Conservation (phyloP, 2,888 invertebrate species). For the Morpho deidamia region DNA sequence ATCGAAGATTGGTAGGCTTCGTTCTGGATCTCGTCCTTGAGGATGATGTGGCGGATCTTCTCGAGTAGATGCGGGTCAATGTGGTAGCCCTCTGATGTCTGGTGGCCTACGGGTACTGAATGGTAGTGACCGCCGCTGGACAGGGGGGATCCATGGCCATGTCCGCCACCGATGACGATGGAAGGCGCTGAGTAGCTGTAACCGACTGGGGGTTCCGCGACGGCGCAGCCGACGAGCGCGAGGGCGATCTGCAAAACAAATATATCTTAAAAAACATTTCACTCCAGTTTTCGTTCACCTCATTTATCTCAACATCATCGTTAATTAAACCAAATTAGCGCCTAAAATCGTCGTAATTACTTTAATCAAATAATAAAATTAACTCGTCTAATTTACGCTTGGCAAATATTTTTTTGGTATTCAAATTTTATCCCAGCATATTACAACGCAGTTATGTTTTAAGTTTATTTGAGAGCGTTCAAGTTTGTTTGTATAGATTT, state of each 20-base stretch:
- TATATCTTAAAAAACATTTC: background rate
- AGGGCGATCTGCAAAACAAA: slow-evolving; percentile 75
- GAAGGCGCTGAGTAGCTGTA: slow-evolving; percentile 82
- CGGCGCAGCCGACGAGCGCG: slow-evolving; percentile 85
- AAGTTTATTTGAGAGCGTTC: too few relatives aligned
- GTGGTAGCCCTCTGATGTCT: slow-evolving; percentile 88
- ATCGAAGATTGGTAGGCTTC: slow-evolving; percentile 72
- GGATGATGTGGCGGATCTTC: slow-evolving; percentile 89
- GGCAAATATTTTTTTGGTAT: too few relatives aligned
- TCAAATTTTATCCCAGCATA: too few relatives aligned
- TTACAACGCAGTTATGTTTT: too few relatives aligned
- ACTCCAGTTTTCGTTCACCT: too few relatives aligned
- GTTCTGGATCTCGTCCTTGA: slow-evolving; percentile 85
- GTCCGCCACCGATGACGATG: slow-evolving; percentile 47
- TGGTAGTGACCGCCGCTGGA: slow-evolving; percentile 86
- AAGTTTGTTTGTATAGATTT: too few relatives aligned
- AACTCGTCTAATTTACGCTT: too few relatives aligned
- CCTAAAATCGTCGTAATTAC: too few relatives aligned
- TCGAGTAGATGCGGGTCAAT: slow-evolving; percentile 89
- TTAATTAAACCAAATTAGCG: too few relatives aligned
- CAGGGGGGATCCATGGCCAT: slow-evolving; percentile 44
- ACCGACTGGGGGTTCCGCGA: slow-evolving; percentile 87
- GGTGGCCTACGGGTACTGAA: slow-evolving; percentile 86
- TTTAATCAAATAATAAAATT: too few relatives aligned
- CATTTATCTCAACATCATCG: too few relatives aligned